Conservation (phyloP, 1,140 invertebrate species). For the Dendroctonus valens region DNA sequence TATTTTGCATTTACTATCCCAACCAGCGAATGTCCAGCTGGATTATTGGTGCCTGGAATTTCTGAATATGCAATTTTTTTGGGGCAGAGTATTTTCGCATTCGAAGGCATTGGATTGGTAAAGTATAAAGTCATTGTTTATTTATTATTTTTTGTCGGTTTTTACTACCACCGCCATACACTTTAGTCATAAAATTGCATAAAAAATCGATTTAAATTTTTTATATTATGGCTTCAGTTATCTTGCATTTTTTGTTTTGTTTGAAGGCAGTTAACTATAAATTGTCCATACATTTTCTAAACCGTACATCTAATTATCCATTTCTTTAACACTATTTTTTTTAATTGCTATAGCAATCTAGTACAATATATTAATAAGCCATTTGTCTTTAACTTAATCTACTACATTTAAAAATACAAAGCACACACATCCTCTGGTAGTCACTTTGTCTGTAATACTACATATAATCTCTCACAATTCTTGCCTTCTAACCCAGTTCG, state of each 20-base stretch:
- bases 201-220: not conserved
- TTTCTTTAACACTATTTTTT: not conserved
- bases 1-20: constrained; percentile 68
- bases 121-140: constrained; percentile 36
- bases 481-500: too few species aligned
- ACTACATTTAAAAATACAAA: too few species aligned
- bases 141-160: constrained; percentile 23
- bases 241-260: not conserved
- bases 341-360: too few species aligned
- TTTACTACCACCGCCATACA: not conserved
- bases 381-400: too few species aligned
- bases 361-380: too few species aligned
- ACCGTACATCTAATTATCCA: not conserved
- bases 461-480: too few species aligned
- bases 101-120: constrained; percentile 72
- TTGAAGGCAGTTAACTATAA: not conserved
- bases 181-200: not conserved
- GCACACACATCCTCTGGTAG: too few species aligned
- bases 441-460: too few species aligned
- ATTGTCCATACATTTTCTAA: not conserved
- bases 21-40: constrained; percentile 51
- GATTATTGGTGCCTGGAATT: constrained; percentile 50
- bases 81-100: constrained; percentile 72
- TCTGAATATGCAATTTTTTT: constrained; percentile 63
- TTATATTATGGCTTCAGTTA: not conserved